These are phyloP conservation scores for Odontocerum albicorne DNA, from an alignment of 2,888 invertebrate genomes.

Conservation along the genomic window DNA sequence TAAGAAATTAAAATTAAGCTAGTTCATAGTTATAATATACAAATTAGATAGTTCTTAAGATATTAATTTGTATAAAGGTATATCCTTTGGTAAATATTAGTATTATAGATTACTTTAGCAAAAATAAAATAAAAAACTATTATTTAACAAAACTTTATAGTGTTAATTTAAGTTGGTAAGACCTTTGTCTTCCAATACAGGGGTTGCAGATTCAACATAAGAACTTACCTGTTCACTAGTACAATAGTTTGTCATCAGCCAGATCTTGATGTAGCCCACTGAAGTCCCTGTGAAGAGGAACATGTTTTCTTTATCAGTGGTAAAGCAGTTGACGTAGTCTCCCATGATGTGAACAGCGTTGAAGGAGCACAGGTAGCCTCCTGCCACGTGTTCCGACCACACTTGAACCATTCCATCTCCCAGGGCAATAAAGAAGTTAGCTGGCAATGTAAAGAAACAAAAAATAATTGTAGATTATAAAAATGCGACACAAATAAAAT, in stretches of 20 bases:
- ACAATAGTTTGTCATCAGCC: slow-evolving; percentile 73
- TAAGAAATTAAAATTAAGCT: too few relatives aligned
- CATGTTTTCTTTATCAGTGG: slow-evolving; percentile 69
- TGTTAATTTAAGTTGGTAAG: too few relatives aligned
- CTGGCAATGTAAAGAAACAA: slow-evolving; percentile 48
- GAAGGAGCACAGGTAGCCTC: slow-evolving; percentile 72
- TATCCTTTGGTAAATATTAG: too few relatives aligned
- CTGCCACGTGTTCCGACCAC: slow-evolving; percentile 79
- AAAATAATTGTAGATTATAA: neutral
- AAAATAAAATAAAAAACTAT: too few relatives aligned
- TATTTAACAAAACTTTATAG: too few relatives aligned
- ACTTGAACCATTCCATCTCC: slow-evolving; percentile 77
- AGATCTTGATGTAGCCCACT: slow-evolving; percentile 77
- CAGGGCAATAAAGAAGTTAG: slow-evolving; percentile 69
- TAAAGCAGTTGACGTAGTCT: slow-evolving; percentile 67
- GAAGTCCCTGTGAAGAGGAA: slow-evolving; percentile 73
- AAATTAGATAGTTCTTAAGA: too few relatives aligned
- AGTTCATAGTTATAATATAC: too few relatives aligned
- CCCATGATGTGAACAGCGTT: slow-evolving; percentile 67
- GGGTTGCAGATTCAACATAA: too few relatives aligned
- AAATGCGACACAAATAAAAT: neutral
- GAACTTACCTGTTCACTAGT: slow-evolving; percentile 43
- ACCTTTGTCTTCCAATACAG: too few relatives aligned
- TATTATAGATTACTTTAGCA: too few relatives aligned
- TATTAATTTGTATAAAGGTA: too few relatives aligned